These are phyloP conservation scores for Leptinotarsa lineolata DNA, from an alignment of 1,140 invertebrate species.

Conservation along the genomic window DNA sequence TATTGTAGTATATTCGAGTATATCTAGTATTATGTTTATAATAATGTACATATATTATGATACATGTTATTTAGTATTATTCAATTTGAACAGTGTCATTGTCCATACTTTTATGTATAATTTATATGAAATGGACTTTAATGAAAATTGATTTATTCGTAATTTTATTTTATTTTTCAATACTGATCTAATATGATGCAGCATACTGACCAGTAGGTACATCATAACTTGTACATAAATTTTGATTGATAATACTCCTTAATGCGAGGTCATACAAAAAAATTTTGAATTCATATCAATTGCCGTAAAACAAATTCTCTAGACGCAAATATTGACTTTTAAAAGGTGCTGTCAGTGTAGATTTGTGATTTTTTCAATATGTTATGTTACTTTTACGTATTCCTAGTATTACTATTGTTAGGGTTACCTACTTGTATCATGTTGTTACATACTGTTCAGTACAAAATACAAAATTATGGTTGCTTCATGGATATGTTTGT, in stretches of 20 bases:
- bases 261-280: not conserved
- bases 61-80: constrained; percentile 48
- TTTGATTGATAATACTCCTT: constrained; percentile 13
- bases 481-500: constrained; percentile 47
- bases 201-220: constrained; percentile 38
- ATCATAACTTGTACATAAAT: constrained; percentile 40
- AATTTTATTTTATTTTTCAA: constrained; percentile 2
- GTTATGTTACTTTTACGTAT: constrained; percentile 51
- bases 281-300: constrained; percentile 14
- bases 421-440: constrained; percentile 45
- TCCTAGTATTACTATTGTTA: constrained; percentile 42
- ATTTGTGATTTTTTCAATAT: constrained; percentile 52
- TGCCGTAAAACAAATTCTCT: constrained; percentile 34
- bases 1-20: constrained; percentile 38
- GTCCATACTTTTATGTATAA: constrained; percentile 15
- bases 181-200: constrained; percentile 24
- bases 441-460: constrained; percentile 52
- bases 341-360: constrained; percentile 51
- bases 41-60: constrained; percentile 31
- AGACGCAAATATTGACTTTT: not conserved
- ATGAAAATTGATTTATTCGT: not conserved
- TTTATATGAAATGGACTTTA: constrained; percentile 7
- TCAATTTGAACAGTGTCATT: constrained; percentile 31
- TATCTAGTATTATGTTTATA: constrained; percentile 33
- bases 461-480: constrained; percentile 48